Evolutionary conservation across 2,888 invertebrate genomes (phyloP).

Genomic region (Glaucopsyche alexis): DNA sequence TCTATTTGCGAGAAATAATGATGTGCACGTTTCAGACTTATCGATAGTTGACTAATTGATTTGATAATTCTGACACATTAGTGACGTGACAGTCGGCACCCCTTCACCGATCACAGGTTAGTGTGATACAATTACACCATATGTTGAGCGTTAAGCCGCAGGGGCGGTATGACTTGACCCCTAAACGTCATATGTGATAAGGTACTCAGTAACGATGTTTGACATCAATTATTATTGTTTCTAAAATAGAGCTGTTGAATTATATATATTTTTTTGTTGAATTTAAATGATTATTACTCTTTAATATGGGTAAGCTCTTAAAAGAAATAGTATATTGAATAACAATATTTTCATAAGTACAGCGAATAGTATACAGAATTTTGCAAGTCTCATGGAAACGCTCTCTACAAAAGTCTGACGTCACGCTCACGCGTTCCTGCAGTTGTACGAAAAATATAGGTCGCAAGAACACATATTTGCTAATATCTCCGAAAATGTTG

Average conservation of each 20-base stretch:
- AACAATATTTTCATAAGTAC: too few species aligned
- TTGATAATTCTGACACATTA: conserved; percentile 28
- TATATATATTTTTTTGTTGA: too few species aligned
- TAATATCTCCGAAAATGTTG: too few species aligned
- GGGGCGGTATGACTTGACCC: conserved; percentile 43
- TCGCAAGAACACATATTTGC: too few species aligned
- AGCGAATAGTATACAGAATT: too few species aligned
- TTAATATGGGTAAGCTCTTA: too few species aligned
- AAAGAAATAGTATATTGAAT: too few species aligned
- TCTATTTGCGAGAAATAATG: background rate
- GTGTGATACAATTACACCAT: conserved; percentile 57
- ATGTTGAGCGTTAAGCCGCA: conserved; percentile 46
- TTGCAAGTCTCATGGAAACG: too few species aligned
- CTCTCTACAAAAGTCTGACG: too few species aligned
- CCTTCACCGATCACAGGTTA: conserved; percentile 33
- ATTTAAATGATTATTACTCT: too few species aligned
- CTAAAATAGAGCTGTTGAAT: background rate
- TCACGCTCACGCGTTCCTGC: too few species aligned
- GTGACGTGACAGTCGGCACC: conserved; percentile 18
- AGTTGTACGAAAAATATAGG: too few species aligned
- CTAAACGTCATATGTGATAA: conserved; percentile 39
- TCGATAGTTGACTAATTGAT: conserved; percentile 28
- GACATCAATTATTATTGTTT: conserved; percentile 21
- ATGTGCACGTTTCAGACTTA: conserved; percentile 2
- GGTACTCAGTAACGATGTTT: conserved; percentile 31